Evolutionary conservation across 2,888 invertebrate genomes (phyloP).

Genomic region (Trissolcus japonicus): DNA sequence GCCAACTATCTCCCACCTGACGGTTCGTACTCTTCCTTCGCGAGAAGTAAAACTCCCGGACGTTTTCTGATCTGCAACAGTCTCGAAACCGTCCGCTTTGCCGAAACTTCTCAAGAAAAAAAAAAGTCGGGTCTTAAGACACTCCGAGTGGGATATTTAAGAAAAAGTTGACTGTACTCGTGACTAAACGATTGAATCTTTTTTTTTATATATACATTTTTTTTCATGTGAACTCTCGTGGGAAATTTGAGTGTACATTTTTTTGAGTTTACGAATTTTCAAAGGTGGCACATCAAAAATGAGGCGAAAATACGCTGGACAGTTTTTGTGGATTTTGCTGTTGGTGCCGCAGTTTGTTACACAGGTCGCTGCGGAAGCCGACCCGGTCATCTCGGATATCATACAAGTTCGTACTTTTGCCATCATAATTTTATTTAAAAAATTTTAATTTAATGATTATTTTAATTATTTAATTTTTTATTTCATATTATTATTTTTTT

Average conservation of each 20-base stretch:
- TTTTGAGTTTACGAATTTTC: conserved; percentile 15
- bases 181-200: background rate
- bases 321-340: conserved; percentile 63
- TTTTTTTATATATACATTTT: background rate
- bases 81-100: conserved; percentile 70
- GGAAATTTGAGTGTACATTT: conserved; percentile 34
- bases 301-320: conserved; percentile 62
- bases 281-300: conserved; percentile 52
- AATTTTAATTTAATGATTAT: background rate
- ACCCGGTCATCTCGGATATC: conserved; percentile 62
- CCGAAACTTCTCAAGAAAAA: conserved; percentile 55
- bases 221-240: conserved; percentile 42
- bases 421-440: background rate
- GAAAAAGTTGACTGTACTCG: background rate
- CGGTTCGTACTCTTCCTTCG: conserved; percentile 61
- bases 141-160: background rate
- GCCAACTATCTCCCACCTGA: conserved; percentile 62
- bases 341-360: conserved; percentile 58
- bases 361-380: conserved; percentile 65
- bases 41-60: conserved; percentile 73
- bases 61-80: conserved; percentile 74
- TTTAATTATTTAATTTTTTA: background rate
- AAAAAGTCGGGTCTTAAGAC: conserved; percentile 9
- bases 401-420: conserved; percentile 50
- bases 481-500: background rate